Base-by-base conservation (phyloP, 2,888 invertebrate species). In the Sarcophaga caerulescens region DNA sequence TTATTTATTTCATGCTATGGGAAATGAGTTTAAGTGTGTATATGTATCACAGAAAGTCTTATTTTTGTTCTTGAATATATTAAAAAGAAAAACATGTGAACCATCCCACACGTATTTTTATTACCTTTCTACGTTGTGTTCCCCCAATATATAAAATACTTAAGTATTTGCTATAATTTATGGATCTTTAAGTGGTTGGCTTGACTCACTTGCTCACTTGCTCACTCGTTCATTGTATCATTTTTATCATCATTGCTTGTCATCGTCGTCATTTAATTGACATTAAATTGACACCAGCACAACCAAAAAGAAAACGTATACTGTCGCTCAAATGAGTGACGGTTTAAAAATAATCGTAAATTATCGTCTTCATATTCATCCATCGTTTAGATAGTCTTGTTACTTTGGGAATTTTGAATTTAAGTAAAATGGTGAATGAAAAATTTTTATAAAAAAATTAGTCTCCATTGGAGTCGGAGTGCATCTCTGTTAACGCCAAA, bases 151-250 rank as follows among this genome's bases (percentile, higher is more conserved):
- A 14, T 47, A 68, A 3, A 52, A 14, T 44, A 45, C 70, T 65
- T 47, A 25, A 57, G 14, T 6, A 52, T 14, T 59, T 70, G 35
- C 19, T 62, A 78, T 21, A 82, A 47, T 76, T 84, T 71, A 87
- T 87, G 83, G 62, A 47, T 73, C 81, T 81, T 85, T 85, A 87
- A 88, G 87, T 88, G 87, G 87, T 83, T 87, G 79, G 57, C 84
- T 77, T 70, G 81, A 73, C 66, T 44, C 23, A 75, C 2, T 35
- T 8, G 35, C 3, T 25, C 25, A 3, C 25, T 25, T 3, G 35
- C 35, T 35, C 35, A 35, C 10, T 8, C 35, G 8, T 2, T 35
- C 10, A 44, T 45, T 23, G 52, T 66, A 19, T 75, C 47, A 10
- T 68, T 78, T 77, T 63, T 66, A 47, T 78, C 73, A 62, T 73